Evolutionary conservation across 2,888 invertebrate species (phyloP).

Genomic region (Mesochorus sp.): DNA sequence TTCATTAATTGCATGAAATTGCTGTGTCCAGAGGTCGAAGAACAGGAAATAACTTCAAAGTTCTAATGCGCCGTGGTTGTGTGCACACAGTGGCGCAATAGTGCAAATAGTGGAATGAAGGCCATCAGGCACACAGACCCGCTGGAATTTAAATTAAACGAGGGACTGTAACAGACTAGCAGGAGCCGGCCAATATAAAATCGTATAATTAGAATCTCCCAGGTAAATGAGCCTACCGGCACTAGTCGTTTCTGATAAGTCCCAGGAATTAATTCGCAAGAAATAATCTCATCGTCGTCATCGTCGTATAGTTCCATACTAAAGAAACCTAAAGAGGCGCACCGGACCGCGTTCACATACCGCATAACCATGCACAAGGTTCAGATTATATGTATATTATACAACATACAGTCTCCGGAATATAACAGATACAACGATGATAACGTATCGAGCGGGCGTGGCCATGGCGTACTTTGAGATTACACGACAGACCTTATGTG

Average conservation of each 20-base stretch:
- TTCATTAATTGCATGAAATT: slow-evolving; percentile 14
- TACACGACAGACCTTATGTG: slow-evolving; percentile 59
- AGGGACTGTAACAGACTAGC: slow-evolving; percentile 49
- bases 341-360: slow-evolving; percentile 24
- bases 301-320: slow-evolving; percentile 21
- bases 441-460: slow-evolving; percentile 63
- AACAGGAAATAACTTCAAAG: slow-evolving; percentile 25
- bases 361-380: neutral
- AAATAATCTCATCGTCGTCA: slow-evolving; percentile 58
- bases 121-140: neutral
- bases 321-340: slow-evolving; percentile 38
- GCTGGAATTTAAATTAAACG: slow-evolving; percentile 53
- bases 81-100: neutral
- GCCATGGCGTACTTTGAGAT: slow-evolving; percentile 54
- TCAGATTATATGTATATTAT: slow-evolving; percentile 8
- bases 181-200: slow-evolving; percentile 62
- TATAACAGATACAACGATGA: slow-evolving; percentile 57
- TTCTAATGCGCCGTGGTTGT: neutral
- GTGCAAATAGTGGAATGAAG: slow-evolving; percentile 14
- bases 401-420: slow-evolving; percentile 19
- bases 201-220: slow-evolving; percentile 65
- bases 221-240: slow-evolving; percentile 55
- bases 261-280: slow-evolving; percentile 62
- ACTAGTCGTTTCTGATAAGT: slow-evolving; percentile 42
- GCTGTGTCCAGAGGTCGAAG: slow-evolving; percentile 19